Evolutionary conservation across 2,888 invertebrate genomes (phyloP), one percentile per base, ranked within the genome.

Genomic region (Xestia sexstrigata): DNA sequence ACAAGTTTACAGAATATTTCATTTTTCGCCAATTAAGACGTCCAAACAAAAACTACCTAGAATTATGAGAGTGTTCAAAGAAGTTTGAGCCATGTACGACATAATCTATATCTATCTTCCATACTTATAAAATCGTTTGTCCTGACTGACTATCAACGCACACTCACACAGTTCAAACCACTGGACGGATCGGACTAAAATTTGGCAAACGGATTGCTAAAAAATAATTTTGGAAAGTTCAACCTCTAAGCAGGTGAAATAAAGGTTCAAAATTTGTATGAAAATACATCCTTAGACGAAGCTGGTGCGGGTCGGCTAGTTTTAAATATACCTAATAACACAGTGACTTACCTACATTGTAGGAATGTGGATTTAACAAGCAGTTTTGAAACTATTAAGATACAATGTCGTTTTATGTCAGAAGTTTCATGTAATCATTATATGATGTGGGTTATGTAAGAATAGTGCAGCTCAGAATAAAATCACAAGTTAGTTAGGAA

Each of bases 341-440:
- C 6, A 45, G 15, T 62, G 26, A 47, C 47, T 60, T 47, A 47
- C 47, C 47, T 47, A 74, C 47, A 47, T 39, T 74, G 75, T 75
- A 39, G 8, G 1, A 49, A 35, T 52, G 52, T 52, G 30, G 45
- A 47, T 39, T 67, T 20, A 39, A n/a, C n/a, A 15, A 52, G 58
- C n/a, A 39, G 39, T 49, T 69, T 60, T 39, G 11, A 42, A 69
- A 60, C 20, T 69, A 66, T 26, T 60, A 52, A 15, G 9, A 20
- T 60, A 79, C 70, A 70, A 79, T 60, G 70, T 70, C 5, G 30
- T 79, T 60, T 49, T 49, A 79, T 79, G 30, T 76, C 11, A 49
- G 4, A 42, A 69, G 30, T 76, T 69, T 20, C 30, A 58, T 39
- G n/a, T 20, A 42, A 30, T 8, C n/a, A 69, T 69, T 49, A 42